Percentiles rank a stretch among this genome's conserved stretches.
phyloP scores from a whole-genome alignment of 2,888 invertebrate genomes.

The Drosophila acutilabella region DNA sequence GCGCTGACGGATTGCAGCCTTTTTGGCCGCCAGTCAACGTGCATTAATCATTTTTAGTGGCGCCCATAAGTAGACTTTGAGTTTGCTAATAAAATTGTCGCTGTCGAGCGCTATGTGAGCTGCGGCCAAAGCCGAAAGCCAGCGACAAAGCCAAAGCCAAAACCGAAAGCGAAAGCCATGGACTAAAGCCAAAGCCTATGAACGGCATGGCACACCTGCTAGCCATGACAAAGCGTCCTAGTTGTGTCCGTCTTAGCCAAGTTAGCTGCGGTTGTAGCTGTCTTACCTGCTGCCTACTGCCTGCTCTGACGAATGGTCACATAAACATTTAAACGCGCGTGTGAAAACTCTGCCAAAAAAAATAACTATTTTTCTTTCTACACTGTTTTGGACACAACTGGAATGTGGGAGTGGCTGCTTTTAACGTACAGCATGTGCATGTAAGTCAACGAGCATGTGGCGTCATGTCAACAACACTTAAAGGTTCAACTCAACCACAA shows the following conservation, averaged over 20 bases:
- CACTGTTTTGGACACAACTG: background rate
- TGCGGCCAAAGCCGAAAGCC: constrained; percentile 4
- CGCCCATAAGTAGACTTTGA: constrained; percentile 78
- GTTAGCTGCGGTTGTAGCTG: constrained; percentile 18
- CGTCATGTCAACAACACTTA: constrained; percentile 54
- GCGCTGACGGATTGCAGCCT: constrained; percentile 79
- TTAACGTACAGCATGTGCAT: constrained; percentile 19
- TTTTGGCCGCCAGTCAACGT: constrained; percentile 71
- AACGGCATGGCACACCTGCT: constrained; percentile 47
- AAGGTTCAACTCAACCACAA: constrained; percentile 10
- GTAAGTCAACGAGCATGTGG: constrained; percentile 39
- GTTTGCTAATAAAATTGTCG: constrained; percentile 81
- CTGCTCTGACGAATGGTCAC: constrained; percentile 40
- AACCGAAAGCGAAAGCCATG: background rate
- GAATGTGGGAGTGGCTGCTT: constrained; percentile 28
- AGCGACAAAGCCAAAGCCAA: background rate
- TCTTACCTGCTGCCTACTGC: constrained; percentile 12
- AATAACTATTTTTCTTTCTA: constrained; percentile 76
- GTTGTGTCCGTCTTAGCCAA: constrained; percentile 55
- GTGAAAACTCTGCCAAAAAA: constrained; percentile 49
- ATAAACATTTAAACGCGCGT: constrained; percentile 44
- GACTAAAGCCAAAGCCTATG: constrained; percentile 2
- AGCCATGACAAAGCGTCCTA: constrained; percentile 80
- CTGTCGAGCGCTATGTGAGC: constrained; percentile 41
- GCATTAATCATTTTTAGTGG: constrained; percentile 83